Evolutionary conservation across 2,113 vertebrate genomes (phyloP).

Genomic region (Lanius ludovicianus): DNA sequence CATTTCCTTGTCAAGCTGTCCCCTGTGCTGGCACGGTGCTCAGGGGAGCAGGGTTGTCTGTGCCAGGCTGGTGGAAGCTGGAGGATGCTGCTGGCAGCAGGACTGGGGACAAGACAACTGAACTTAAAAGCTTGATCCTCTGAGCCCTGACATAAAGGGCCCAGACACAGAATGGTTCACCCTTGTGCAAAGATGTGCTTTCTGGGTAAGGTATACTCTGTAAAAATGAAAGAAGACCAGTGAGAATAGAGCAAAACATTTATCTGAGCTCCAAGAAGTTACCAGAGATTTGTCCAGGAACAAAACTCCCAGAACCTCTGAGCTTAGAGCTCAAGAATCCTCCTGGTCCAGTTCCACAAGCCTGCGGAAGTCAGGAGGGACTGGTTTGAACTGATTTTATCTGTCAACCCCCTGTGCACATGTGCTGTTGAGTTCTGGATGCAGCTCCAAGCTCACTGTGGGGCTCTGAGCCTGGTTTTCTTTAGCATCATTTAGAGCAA

Average conservation of each 20-base stretch:
- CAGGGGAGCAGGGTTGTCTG: background rate
- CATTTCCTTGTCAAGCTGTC: background rate
- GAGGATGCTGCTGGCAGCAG: background rate
- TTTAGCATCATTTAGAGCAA: background rate
- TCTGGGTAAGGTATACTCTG: background rate
- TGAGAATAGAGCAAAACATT: background rate
- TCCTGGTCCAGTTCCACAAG: background rate
- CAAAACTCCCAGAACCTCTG: background rate
- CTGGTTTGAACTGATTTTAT: background rate
- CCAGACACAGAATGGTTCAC: background rate
- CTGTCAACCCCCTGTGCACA: background rate
- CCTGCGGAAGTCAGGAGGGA: background rate
- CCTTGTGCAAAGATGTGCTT: background rate
- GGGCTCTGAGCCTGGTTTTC: background rate
- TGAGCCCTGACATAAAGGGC: background rate
- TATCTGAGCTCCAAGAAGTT: background rate
- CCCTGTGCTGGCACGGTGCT: rapidly evolving
- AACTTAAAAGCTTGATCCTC: background rate
- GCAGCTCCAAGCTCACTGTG: background rate
- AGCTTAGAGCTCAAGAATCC: background rate
- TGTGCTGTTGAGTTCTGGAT: background rate
- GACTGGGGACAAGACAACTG: background rate
- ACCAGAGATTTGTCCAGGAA: background rate
- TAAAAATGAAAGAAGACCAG: background rate
- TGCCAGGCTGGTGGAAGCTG: background rate